phyloP scores from a whole-genome alignment of 35 echinoderm and acorn worm genomes.

The Nesometra sesokonis region DNA sequence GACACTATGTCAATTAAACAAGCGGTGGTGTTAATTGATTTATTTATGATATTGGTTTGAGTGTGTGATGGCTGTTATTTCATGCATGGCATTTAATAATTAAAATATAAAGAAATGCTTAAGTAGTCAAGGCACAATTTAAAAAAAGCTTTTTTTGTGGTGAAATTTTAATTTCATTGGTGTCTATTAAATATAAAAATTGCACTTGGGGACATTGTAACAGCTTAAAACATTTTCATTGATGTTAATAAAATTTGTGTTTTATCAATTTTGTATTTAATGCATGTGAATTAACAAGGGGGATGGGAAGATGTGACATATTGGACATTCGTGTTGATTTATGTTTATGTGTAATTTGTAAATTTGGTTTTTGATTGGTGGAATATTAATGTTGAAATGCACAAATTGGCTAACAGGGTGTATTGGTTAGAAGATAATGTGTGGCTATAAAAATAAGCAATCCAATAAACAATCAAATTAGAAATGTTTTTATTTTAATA shows the following conservation, averaged over 20 bases:
- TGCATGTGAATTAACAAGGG: too few species aligned
- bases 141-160: not conserved
- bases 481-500: too few species aligned
- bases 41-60: not conserved
- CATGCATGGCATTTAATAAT: not conserved
- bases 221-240: too few species aligned
- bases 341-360: too few species aligned
- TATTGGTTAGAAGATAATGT: not conserved
- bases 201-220: not conserved
- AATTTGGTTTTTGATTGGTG: not conserved
- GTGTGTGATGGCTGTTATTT: not conserved
- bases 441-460: too few species aligned
- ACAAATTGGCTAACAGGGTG: not conserved
- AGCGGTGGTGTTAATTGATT: not conserved
- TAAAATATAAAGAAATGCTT: not conserved
- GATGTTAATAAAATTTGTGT: too few species aligned
- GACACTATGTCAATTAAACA: not conserved
- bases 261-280: too few species aligned
- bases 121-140: not conserved
- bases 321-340: too few species aligned
- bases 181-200: not conserved
- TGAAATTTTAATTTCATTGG: not conserved
- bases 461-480: too few species aligned
- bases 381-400: not conserved
- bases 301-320: too few species aligned